These are phyloP conservation scores for Blera fallax DNA, from an alignment of 2,888 invertebrate genomes.

Conservation along the genomic window DNA sequence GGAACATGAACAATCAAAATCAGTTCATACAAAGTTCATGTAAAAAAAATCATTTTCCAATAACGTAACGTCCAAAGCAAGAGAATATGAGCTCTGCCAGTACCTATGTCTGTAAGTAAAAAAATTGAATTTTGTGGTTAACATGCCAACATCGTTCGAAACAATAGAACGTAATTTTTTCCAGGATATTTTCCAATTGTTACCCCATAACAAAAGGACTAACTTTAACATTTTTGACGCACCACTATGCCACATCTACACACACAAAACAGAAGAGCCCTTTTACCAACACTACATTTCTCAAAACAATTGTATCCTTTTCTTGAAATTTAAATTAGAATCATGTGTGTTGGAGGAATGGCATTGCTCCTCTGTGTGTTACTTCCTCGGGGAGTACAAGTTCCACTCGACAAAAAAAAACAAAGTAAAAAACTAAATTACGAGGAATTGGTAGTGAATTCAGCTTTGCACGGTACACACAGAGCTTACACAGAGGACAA, in stretches of 20 bases:
- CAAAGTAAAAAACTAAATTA: conserved; percentile 40
- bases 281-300: not conserved
- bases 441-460: conserved; percentile 47
- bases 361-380: conserved; percentile 10
- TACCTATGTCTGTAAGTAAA: too few relatives aligned
- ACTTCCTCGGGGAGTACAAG: conserved; percentile 36
- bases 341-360: conserved; percentile 9
- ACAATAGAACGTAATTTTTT: conserved; percentile 45
- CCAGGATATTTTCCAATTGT: conserved; percentile 40
- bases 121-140: not conserved
- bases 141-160: not conserved
- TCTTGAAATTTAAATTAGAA: conserved; percentile 53
- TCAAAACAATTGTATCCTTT: conserved; percentile 36
- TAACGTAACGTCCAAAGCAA: too few relatives aligned
- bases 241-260: conserved; percentile 8
- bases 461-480: conserved; percentile 5
- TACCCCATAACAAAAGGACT: conserved; percentile 40
- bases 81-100: too few relatives aligned
- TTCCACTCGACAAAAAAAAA: not conserved
- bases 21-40: too few relatives aligned
- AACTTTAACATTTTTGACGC: conserved; percentile 47
- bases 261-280: not conserved
- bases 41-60: too few relatives aligned
- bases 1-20: too few relatives aligned
- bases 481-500: conserved; percentile 1